Base-by-base conservation (phyloP, 2,113 vertebrate genomes). In the Toxotes chatareus region DNA sequence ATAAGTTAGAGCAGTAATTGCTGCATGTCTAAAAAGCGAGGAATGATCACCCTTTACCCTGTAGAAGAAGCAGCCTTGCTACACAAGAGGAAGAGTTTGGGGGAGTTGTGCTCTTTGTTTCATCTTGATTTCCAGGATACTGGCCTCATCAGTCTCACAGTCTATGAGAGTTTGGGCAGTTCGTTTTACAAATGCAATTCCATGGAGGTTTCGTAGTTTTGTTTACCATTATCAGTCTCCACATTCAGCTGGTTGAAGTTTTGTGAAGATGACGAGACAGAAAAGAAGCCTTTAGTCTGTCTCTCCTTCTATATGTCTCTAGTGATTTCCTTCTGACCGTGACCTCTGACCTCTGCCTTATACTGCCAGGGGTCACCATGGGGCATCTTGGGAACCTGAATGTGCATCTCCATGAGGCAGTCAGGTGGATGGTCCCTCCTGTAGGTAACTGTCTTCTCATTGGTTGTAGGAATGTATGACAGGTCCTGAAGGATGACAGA, bases 401-500 rank as follows among this genome's bases (percentile, higher is more conserved):
- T 93, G 93, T 96, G 96, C 94, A 98, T 97, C 93, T 99, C 97
- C 89, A 97, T 36, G 0, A 90, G 86, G 19, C 31, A 89, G 70
- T 95, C 93, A 17, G 82, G 95, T 19, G 96, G 96, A 64, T 93
- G 93, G 80, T 98, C 98, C 80, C 96, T 96, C 84, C 96, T 95
- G 93, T 99, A 99, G 17, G 97, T 97, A 51, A 98, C 96, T 19
- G 97, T 96, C 95, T 97, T 98, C 86, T 97, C 96, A 78, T 95
- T 98, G 93, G 95, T 95, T 69, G 95, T 96, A 71, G 98, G 97
- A 72, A 97, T 94, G 86, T 96, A 96, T 5, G 93, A 92, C 21
- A 86, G 73, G 51, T 94, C 93, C 95, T 95, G 82, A 16, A 23
- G 10, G 13, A 14, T 16, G 57, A 75, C 31, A 74, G 46, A 77